Base-by-base conservation (phyloP, 2,888 invertebrate species). In the Temnothorax ravouxi region DNA sequence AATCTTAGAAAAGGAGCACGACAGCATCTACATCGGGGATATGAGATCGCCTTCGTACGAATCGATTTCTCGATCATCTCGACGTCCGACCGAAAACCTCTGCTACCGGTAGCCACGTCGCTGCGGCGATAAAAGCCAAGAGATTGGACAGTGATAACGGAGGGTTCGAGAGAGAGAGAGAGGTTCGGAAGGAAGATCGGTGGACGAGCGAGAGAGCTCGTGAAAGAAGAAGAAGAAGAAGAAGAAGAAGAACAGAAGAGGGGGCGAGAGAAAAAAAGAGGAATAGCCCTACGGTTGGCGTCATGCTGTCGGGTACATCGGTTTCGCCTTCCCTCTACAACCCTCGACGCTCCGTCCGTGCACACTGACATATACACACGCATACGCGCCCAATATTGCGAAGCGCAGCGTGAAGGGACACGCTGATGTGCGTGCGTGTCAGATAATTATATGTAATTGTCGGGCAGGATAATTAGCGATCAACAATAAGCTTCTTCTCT, bases 271-370 rank as follows among this genome's bases (percentile, higher is more conserved):
- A 89, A 90, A 88, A 91, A 91, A 88, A 87, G 87, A 89, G 88
- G 89, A 89, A 90, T 90, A 88, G 87, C 77, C 80, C 89, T 91
- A 90, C 91, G 91, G 91, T 92, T 91, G 94, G 94, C 94, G 94
- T 94, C 94, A 94, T 90, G 94, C 94, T 94, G 94, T 94, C 94
- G 94, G 94, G 92, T 94, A 94, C 94, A 94, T 94, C 94, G 94
- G 94, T 94, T 94, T 94, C 93, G 91, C 91, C 92, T 92, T 92
- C 91, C 91, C 91, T 88, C 88, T 88, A 71, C 86, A 81, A 61
- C 72, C 84, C 62, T 59, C 86, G 66, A 87, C 76, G 67, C 79
- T 52, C 74, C 41, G 38, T 66, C 72, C 72, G 25, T 87, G 84
- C 81, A 79, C 86, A 72, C 85, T 84, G 69, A 80, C 85, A 81